A percentile compares a stretch with the other conserved stretches of the same genome.
These are phyloP conservation scores for Dendrolimus kikuchii DNA, from an alignment of 1,140 invertebrate genomes.

Conservation along the genomic window DNA sequence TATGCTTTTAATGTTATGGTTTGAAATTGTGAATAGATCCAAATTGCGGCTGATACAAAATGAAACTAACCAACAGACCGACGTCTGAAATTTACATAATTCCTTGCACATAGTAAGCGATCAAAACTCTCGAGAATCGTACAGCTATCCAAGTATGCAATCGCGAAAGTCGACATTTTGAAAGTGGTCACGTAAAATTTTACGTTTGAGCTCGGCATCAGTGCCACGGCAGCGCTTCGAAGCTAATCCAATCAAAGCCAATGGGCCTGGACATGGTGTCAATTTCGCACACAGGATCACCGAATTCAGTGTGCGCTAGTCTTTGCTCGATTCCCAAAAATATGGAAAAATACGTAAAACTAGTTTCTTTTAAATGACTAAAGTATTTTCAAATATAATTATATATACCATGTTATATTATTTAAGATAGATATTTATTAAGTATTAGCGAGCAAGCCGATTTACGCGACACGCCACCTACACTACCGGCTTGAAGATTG, in stretches of 20 bases:
- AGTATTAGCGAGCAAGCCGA: too few species aligned
- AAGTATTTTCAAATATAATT: too few species aligned
- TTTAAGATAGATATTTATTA: too few species aligned
- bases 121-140: slow-evolving; percentile 25
- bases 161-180: slow-evolving; percentile 47
- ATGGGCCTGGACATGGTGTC: slow-evolving; percentile 51
- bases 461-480: too few species aligned
- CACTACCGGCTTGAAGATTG: too few species aligned
- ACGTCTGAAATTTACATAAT: slow-evolving; percentile 43
- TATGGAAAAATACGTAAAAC: too few species aligned
- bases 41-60: too few species aligned
- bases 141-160: slow-evolving; percentile 36
- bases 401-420: too few species aligned
- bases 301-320: slow-evolving; percentile 8
- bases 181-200: slow-evolving; percentile 70
- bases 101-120: slow-evolving; percentile 31
- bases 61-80: neutral
- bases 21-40: too few species aligned
- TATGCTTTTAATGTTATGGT: too few species aligned
- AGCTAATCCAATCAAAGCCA: slow-evolving; percentile 62
- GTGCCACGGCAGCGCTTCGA: slow-evolving; percentile 44
- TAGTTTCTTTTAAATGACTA: too few species aligned
- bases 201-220: slow-evolving; percentile 56
- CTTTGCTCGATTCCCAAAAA: too few species aligned
- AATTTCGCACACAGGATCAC: slow-evolving; percentile 38